Evolutionary conservation across 1,140 invertebrate species (phyloP), one percentile per base, ranked within the genome.

Genomic region (Monochamus saltuarius): DNA sequence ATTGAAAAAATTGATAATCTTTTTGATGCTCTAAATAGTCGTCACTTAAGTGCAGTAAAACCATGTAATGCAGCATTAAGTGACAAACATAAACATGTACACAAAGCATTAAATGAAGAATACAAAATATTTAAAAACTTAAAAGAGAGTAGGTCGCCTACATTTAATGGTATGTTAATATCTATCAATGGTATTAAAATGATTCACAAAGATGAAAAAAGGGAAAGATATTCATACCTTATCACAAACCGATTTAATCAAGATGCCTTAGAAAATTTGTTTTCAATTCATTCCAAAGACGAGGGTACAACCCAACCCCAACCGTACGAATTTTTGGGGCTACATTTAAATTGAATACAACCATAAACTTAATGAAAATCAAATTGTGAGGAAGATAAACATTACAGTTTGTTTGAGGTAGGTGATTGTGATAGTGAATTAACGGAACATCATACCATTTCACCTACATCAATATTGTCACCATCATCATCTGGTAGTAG

Each of bases 11-110:
- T 65, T 6, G 63, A 73, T 53, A 49, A 66, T 54, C 51, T 66
- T 34, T 71, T 69, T 67, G 66, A 71, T 65, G 35, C 29, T n/a
- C 42, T 70, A 7, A 70, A 70, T 60, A 65, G 58, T 51, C 47
- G 49, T 52, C 56, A 35, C 38, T 43, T 57, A 45, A 50, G 42
- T 53, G 22, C 47, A 42, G 40, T 16, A 37, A 61, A 64, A 56
- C 51, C 47, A 49, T 64, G 39, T 14, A 59, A 35, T 14, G 45
- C 56, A 16, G 55, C 61, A 39, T 35, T 64, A 13, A n/a, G 8
- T 38, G 10, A 34, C 8, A n/a, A 35, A 10, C 39, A 16, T 53
- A 38, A 10, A 7, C 4, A 29, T 17, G 56, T 19, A 9, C 13
- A 37, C 4, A 13, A 57, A 4, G 22, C 46, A 4, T 4, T 57